Evolutionary conservation across 2,113 vertebrate genomes (phyloP), one percentile per base, ranked within the genome.

Genomic region (Dendrocopos noguchii): DNA sequence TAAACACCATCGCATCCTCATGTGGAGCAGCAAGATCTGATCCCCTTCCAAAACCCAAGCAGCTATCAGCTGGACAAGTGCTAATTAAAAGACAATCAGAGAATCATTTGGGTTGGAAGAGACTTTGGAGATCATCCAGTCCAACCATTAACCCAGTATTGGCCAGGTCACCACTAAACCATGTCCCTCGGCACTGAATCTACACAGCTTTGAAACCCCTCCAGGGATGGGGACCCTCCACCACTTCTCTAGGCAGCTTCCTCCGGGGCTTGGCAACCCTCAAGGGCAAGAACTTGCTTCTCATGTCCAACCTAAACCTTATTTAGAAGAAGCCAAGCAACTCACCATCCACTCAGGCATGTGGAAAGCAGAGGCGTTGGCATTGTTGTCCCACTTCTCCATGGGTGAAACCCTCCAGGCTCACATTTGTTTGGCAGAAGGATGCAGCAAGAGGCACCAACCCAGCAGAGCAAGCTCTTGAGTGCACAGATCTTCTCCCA

Each of bases 261-360:
- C 16, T 16, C 55, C 55, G 18, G 55, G 55, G 27, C 55, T 56
- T 29, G 27, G 29, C 55, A 56, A 56, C 16, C 55, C 55, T 17
- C 16, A 10, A 28, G 27, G 16, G 55, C 28, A 56, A 29, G 9
- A 29, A 56, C 27, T 17, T 31, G 8, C 28, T 56, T 28, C 55
- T 56, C 25, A 56, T 29, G 14, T 56, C 53, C 53, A 56, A 28
- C 53, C 25, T 29, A 29, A 29, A 56, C 55, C 27, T 29, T 56
- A 29, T 29, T 56, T 56, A 56, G 55, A 17, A 67, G 15, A 4
- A 56, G 33, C 5, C 9, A 1, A 14, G 7, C 0, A 14, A 97
- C 98, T 98, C 97, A 98, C 98, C 98, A 97, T 97, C 98, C 98
- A 98, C 36, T 95, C 80, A 2, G 98, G 98, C 96, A 97, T 19